A percentile compares a stretch with the other conserved stretches of the same genome.
phyloP scores from a whole-genome alignment of 2,797 vertebrate species.

The Phataginus tricuspis region DNA sequence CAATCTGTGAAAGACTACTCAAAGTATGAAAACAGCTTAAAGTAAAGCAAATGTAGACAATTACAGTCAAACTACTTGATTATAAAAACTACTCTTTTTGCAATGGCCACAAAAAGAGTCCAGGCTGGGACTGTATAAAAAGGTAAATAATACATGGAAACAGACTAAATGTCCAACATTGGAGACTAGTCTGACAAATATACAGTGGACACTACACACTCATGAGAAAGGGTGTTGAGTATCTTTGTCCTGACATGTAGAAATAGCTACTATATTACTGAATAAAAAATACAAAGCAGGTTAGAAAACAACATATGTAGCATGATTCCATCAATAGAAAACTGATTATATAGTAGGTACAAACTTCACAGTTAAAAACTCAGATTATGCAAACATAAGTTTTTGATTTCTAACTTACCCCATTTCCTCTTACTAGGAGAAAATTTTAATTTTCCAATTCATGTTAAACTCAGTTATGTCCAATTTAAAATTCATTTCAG shows the following conservation, averaged over 20 bases:
- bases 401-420: not conserved
- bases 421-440: not conserved
- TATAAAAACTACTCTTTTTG: not conserved
- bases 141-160: not conserved
- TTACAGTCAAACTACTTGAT: not conserved
- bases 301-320: not conserved
- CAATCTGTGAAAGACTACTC: not conserved
- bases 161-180: not conserved
- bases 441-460: not conserved
- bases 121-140: not conserved
- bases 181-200: not conserved
- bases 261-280: not conserved
- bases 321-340: not conserved
- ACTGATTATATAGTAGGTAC: not conserved
- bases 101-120: not conserved
- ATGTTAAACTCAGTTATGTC: not conserved
- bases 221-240: not conserved
- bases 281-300: not conserved
- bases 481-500: not conserved
- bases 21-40: constrained; percentile 3
- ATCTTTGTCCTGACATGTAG: not conserved
- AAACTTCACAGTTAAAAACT: not conserved
- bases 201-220: not conserved
- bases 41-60: not conserved
- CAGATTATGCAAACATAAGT: not conserved